Base-by-base conservation (phyloP, 2,888 invertebrate species). In the Cancer borealis region DNA sequence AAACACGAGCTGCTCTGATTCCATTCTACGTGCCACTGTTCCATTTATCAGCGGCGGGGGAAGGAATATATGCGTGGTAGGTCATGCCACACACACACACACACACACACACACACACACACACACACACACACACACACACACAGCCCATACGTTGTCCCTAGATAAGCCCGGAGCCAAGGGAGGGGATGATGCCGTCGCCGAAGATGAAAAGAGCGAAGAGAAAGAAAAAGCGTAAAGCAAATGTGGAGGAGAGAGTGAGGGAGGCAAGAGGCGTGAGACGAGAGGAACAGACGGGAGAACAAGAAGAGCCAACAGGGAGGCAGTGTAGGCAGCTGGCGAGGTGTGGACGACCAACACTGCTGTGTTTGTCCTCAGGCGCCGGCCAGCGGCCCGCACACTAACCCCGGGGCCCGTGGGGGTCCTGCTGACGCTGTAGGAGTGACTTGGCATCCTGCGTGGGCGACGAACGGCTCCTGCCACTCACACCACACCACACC, bases 301-400 rank as follows among this genome's bases (percentile, higher is more conserved):
- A 88, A 88, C 88, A 49, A 88, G 88, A 88, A 88, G 47, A 88
- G 47, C 88, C 46, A 88, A 49, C 46, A 88, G 46, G 46, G n/a
- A 14, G 47, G 88, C 46, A 88, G 46, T 88, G 88, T 46, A 88
- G 46, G 88, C 88, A 88, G 88, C 88, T 88, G 88, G 88, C 88
- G 88, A 88, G 88, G 47, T 47, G 47, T 47, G 88, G 88, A 88
- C 88, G 88, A 46, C 88, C 88, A 88, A 88, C 88, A 88, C 88
- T 88, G 91, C 60, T 66, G 49, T 91, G 91, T 91, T 91, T 91
- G 91, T 91, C 66, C 91, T 91, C 45, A 60, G 91, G 66, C 91
- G 91, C 91, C 91, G 91, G 21, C 91, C 54, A 91, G 91, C 60
- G 91, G 91, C 30, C 60, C 91, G 60, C 60, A 91, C 66, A 66